Percentiles rank a stretch among this genome's conserved stretches.
Evolutionary conservation across 2,888 invertebrate genomes (phyloP).

Genomic region (Halocaridina rubra): DNA sequence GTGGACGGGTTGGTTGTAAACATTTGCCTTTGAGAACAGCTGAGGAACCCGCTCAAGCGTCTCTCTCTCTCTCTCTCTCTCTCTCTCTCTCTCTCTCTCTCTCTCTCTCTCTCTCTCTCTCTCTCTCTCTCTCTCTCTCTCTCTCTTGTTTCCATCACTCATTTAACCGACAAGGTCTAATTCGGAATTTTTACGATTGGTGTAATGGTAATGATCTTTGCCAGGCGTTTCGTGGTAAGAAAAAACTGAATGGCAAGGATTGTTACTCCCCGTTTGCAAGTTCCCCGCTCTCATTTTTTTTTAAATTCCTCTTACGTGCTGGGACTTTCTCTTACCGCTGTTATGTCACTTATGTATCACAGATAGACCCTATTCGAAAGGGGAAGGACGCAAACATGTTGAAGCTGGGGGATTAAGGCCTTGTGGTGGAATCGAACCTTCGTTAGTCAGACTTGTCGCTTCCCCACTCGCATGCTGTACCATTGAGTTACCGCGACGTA

Average conservation of each 20-base stretch:
- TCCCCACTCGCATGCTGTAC: no score
- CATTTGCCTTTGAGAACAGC: no score
- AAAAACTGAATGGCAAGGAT: not conserved
- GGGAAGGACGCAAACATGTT: no score
- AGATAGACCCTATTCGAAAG: no score
- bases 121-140: constrained; percentile 19
- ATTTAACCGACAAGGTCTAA: not conserved
- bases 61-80: not conserved
- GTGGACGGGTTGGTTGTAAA: no score
- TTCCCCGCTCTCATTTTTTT: not conserved
- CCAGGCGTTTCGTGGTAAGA: no score
- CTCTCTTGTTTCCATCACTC: not conserved
- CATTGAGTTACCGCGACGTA: no score
- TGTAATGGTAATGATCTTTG: not conserved
- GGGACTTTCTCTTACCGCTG: not conserved
- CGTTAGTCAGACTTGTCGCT: no score
- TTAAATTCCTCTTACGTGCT: not conserved
- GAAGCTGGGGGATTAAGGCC: no score
- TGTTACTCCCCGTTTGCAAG: not conserved
- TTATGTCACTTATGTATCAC: not conserved
- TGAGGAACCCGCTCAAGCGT: no score
- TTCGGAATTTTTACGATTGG: not conserved
- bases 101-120: constrained; percentile 1
- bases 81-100: not conserved
- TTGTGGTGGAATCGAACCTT: no score